Evolutionary conservation across 2,888 invertebrate species (phyloP).

Genomic region (Branchellion lobata): DNA sequence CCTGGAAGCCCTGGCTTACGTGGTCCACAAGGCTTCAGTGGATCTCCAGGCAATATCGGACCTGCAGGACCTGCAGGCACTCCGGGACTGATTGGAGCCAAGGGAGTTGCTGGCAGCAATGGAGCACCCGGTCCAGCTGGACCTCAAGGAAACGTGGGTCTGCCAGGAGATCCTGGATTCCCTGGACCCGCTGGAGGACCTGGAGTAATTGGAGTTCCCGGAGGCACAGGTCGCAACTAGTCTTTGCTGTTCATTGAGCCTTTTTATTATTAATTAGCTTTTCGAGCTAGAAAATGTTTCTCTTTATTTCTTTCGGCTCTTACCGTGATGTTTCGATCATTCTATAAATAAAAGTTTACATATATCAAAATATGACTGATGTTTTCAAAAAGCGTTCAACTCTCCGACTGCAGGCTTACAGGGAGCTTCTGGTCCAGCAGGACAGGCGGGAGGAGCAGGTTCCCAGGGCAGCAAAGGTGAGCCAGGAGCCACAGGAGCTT

Average conservation of each 20-base stretch:
- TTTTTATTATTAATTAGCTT: too few species aligned
- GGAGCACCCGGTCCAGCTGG: neutral
- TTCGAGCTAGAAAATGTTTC: too few species aligned
- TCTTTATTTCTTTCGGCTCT: too few species aligned
- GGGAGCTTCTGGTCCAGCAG: constrained; percentile 44
- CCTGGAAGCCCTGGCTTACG: constrained; percentile 43
- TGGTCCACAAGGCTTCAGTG: constrained; percentile 8
- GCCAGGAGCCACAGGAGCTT: neutral
- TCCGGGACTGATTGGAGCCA: constrained; percentile 35
- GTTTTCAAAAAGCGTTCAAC: too few species aligned
- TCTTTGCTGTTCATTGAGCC: too few species aligned
- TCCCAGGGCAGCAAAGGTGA: constrained; percentile 30
- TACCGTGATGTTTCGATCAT: too few species aligned
- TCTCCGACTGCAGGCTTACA: too few species aligned
- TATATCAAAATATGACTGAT: too few species aligned
- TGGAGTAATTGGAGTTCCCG: constrained; percentile 13
- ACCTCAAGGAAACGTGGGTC: constrained; percentile 23
- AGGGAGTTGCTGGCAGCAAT: neutral
- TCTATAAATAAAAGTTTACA: too few species aligned
- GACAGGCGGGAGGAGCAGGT: constrained; percentile 46
- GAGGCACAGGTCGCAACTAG: constrained; percentile 38
- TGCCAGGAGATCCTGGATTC: constrained; percentile 54
- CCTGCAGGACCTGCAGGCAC: constrained; percentile 29
- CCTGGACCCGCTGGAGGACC: constrained; percentile 36
- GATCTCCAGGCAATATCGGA: neutral